Evolutionary conservation across 2,113 vertebrate genomes (phyloP).

Genomic region (Neomonachus schauinslandi): DNA sequence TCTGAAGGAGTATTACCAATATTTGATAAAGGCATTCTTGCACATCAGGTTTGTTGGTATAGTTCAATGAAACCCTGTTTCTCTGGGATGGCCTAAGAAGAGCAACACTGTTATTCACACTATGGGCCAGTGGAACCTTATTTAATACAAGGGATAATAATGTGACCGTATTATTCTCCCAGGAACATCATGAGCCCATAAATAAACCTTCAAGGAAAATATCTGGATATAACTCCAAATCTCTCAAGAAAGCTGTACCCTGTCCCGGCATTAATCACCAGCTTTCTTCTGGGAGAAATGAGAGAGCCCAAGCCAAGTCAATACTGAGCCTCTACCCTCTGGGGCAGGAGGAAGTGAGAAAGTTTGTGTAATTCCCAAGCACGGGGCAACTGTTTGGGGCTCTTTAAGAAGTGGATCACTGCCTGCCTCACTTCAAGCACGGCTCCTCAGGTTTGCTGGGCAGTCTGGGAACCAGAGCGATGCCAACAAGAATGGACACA

Average conservation of each 20-base stretch:
- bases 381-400: neutral
- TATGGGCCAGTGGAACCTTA: neutral
- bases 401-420: neutral
- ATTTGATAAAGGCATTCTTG: neutral
- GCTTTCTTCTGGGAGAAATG: neutral
- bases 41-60: neutral
- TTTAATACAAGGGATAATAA: neutral
- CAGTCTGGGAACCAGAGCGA: neutral
- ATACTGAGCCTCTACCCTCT: accelerated
- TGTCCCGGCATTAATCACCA: neutral
- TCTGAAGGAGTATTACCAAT: neutral
- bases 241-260: neutral
- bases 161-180: neutral
- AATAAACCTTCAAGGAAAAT: conserved; percentile 1
- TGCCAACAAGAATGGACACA: neutral
- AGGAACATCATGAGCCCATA: neutral
- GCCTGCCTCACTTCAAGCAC: neutral
- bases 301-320: neutral
- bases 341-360: neutral
- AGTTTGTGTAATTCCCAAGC: neutral
- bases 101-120: neutral
- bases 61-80: neutral
- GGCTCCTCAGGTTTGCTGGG: neutral
- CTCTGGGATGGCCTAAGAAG: neutral
- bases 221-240: conserved; percentile 18